Evolutionary conservation across 2,888 invertebrate genomes (phyloP), one percentile per base, ranked within the genome.

Genomic region (Temnothorax unifasciatus): DNA sequence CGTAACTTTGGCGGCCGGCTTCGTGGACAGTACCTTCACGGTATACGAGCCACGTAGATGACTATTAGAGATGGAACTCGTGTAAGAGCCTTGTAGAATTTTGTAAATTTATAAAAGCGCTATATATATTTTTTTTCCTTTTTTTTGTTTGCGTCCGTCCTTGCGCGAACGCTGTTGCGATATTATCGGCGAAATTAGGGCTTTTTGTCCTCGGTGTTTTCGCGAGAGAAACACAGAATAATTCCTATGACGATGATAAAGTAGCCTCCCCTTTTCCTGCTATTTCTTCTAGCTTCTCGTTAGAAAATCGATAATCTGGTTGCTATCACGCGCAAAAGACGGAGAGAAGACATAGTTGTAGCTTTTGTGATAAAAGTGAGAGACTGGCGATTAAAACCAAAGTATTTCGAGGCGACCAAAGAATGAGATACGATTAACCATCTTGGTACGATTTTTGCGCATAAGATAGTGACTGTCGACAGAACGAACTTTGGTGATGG

Each of bases 1-100:
- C 93, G 97, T 98, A 90, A 96, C 97, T 87, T 95, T 99, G 93
- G 98, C 98, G 87, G 97, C 98, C 89, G 99, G 99, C 88, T 97
- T 97, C 86, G 97, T 97, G 92, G 99, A 99, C 95, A 97, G 97
- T 91, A 97, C 97, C 88, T 97, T 99, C 91, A 97, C 97, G 89
- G 97, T 99, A 91, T 99, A 98, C 95, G 97, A 97, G 94, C 95
- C 96, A 92, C 96, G 97, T 87, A 96, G 97, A 96, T 97, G 97
- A 97, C 96, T 92, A 86, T 92, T 92, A 82, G 94, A 94, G 83
- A 90, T 93, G 73, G 94, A 95, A 88, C 87, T 93, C 63, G 69
- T 93, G 82, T 92, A 93, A 91, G 89, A 91, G 90, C 29, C 82
- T 75, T 83, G 29, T 61, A 85, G 77, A 85, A 83, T 83, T 74